A percentile compares a stretch with the other conserved stretches of the same genome.
Conservation (phyloP, 2,797 vertebrate genomes). For the Sebastes nivosus region DNA sequence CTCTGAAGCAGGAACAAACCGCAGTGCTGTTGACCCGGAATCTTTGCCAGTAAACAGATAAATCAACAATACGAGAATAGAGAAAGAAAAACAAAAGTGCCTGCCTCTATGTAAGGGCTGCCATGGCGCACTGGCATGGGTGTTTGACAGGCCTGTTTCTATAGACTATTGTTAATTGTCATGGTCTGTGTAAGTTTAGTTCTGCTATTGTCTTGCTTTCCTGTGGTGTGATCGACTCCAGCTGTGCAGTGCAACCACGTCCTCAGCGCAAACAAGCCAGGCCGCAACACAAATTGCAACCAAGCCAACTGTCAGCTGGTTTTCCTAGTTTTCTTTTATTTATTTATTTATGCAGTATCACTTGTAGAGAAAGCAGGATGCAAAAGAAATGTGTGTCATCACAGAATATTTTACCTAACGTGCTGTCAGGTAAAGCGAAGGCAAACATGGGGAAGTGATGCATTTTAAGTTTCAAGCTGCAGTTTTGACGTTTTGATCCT, state of each 20-base stretch:
- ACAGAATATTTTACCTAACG: not conserved
- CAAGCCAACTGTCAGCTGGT: not conserved
- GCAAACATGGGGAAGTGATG: not conserved
- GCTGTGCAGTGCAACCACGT: constrained; percentile 40
- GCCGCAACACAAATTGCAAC: constrained; percentile 19
- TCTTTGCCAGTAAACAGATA: constrained; percentile 69
- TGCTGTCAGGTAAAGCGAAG: not conserved
- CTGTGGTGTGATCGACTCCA: constrained; percentile 38
- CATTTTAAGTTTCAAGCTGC: not conserved
- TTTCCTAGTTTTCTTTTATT: constrained; percentile 1
- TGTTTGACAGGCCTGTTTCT: constrained; percentile 40
- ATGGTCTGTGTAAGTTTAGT: constrained; percentile 36
- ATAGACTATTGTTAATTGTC: constrained; percentile 49
- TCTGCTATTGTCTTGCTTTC: constrained; percentile 38
- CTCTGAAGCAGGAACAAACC: constrained; percentile 64
- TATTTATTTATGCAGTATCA: not conserved
- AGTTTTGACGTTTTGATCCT: not conserved
- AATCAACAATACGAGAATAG: constrained; percentile 49
- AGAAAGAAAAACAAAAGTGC: constrained; percentile 53
- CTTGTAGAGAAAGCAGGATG: not conserved
- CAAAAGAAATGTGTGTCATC: not conserved
- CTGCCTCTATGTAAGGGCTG: constrained; percentile 33
- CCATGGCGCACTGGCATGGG: constrained; percentile 27
- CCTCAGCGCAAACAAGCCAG: not conserved
- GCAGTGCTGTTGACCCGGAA: constrained; percentile 55